These are phyloP conservation scores for Perodicticus potto DNA, from an alignment of 2,797 vertebrate species.

Conservation along the genomic window DNA sequence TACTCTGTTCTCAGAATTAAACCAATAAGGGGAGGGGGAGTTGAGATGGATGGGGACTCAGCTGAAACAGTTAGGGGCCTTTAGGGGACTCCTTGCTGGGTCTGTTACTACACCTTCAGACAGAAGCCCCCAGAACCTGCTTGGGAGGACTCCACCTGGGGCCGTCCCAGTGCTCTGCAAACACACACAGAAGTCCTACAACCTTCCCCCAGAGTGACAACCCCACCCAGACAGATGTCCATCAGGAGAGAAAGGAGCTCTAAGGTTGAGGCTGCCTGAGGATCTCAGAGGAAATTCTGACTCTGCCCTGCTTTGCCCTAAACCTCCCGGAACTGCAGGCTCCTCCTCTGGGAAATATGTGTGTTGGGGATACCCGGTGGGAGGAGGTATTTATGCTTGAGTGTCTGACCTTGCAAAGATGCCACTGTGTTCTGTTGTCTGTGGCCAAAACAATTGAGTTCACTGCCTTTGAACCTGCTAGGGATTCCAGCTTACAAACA, in stretches of 20 bases:
- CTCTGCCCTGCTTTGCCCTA: neutral
- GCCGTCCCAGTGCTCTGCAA: neutral
- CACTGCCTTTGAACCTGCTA: neutral
- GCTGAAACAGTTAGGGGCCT: too few relatives aligned
- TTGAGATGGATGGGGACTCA: too few relatives aligned
- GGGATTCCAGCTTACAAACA: neutral
- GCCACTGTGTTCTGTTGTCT: rapidly evolving
- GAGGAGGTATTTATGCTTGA: too few relatives aligned
- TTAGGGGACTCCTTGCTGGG: too few relatives aligned
- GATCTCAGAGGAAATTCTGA: neutral
- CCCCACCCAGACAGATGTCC: neutral
- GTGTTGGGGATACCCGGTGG: rapidly evolving
- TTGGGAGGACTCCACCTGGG: rapidly evolving
- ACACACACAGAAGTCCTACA: neutral
- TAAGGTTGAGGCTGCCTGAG: neutral
- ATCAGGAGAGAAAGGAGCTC: rapidly evolving
- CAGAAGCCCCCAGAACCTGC: too few relatives aligned
- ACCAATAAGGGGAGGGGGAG: too few relatives aligned
- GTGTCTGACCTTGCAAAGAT: neutral
- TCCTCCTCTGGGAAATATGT: neutral
- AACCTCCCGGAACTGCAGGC: neutral
- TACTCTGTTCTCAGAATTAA: too few relatives aligned
- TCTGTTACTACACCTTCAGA: neutral
- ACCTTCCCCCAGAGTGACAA: neutral
- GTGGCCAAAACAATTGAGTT: too few relatives aligned